Conservation (phyloP, 2,797 vertebrate species). For the Melanotaenia trifasciata region DNA sequence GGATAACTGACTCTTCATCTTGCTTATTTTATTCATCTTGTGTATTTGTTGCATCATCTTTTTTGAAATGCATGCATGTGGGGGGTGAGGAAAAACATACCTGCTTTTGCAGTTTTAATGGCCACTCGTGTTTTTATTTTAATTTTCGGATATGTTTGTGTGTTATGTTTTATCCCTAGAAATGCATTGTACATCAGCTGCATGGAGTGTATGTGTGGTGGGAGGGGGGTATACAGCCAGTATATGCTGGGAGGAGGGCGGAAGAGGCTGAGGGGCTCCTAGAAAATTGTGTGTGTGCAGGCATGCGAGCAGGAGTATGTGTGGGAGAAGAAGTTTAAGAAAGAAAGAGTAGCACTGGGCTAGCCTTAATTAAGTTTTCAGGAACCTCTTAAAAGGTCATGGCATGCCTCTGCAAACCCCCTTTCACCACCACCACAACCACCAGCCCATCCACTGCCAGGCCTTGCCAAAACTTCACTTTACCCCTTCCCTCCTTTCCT, state of each 20-base stretch:
- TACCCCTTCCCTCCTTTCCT: slow-evolving; percentile 20
- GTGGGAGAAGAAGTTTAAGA: slow-evolving; percentile 36
- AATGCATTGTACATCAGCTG: slow-evolving; percentile 33
- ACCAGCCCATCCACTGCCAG: slow-evolving; percentile 22
- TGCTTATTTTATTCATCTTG: slow-evolving; percentile 22
- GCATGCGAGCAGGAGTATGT: slow-evolving; percentile 5
- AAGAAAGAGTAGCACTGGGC: slow-evolving; percentile 50
- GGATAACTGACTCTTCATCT: slow-evolving; percentile 46
- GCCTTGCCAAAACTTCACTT: slow-evolving; percentile 65
- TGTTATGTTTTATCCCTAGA: slow-evolving; percentile 40
- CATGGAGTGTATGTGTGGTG: slow-evolving; percentile 22
- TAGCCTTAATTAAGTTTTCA: slow-evolving; percentile 82
- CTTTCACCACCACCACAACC: slow-evolving; percentile 38
- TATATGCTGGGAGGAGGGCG: slow-evolving; percentile 25
- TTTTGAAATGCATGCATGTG: slow-evolving; percentile 54
- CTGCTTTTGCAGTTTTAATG: slow-evolving; percentile 73
- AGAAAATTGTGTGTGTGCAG: slow-evolving; percentile 10
- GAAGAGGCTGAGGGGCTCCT: slow-evolving; percentile 23
- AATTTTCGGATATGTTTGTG: slow-evolving; percentile 20
- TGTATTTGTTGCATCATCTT: slow-evolving; percentile 40
- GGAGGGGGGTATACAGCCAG: slow-evolving; percentile 48
- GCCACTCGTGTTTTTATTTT: slow-evolving; percentile 15
- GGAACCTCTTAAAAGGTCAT: slow-evolving; percentile 82
- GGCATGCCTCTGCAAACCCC: slow-evolving; percentile 63
- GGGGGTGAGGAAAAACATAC: slow-evolving; percentile 60